Base-by-base conservation (phyloP, 2,113 vertebrate species). In the Chloropsis cyanopogon region DNA sequence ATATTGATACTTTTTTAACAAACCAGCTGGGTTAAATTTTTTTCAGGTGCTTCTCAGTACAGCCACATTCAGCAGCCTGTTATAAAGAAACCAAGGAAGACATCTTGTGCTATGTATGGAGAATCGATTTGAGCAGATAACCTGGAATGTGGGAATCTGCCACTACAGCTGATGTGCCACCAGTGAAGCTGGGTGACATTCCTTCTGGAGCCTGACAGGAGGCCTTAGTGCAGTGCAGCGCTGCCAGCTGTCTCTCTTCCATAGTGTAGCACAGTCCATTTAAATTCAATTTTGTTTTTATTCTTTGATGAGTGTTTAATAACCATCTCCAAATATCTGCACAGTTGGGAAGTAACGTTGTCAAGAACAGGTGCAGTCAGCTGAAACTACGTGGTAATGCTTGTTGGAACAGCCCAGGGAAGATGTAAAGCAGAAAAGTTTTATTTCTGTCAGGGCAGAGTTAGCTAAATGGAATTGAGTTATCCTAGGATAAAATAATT, bases 291-390 rank as follows among this genome's bases (percentile, higher is more conserved):
- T 95, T 96, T 86, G 94, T 9, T 93, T 97, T 96, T 96, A 91
- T 95, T 95, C 96, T 96, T 95, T 97, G 95, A 95, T 95, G 96
- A 95, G 86, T 91, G 81, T 95, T 97, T 97, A 95, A 96, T 96
- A 96, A 88, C 90, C 89, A 46, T 90, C 96, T 94, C 87, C 88
- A 96, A 92, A 96, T 95, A 91, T 92, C 89, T 86, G 82, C 95
- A 78, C 95, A 92, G 95, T 94, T 95, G 92, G 95, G 87, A 90
- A 95, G 95, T 93, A 93, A 93, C 73, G 81, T 79, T 95, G 95
- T 95, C 86, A 95, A 83, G 90, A 97, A 68, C 95, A 96, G 96
- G 97, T 97, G 96, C 92, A 91, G 65, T 76, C 88, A 79, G 71
- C 77, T 95, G 90, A 95, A 94, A 95, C 94, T 93, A 89, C 75